Evolutionary conservation across 2,113 vertebrate species (phyloP), one percentile per base, ranked within the genome.

Genomic region (Ploceus nigricollis): DNA sequence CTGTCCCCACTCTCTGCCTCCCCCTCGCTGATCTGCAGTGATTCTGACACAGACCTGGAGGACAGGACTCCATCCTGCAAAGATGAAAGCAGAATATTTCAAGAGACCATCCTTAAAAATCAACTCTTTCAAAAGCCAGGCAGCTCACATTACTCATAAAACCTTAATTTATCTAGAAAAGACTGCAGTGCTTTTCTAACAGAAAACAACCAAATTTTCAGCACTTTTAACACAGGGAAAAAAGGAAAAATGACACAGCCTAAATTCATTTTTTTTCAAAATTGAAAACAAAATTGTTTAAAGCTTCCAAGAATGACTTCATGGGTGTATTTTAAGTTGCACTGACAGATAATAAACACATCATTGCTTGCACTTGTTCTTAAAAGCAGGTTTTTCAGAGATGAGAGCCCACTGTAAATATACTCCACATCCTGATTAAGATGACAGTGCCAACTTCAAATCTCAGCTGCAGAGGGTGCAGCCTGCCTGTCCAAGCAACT

Each of bases 11-110:
- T 92, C 78, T 98, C 98, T 54, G 98, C 91, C 86, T 99, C 98
- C n/a, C 94, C 94, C 68, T 99, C 99, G n/a, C 94, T 97, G 94
- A 98, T 97, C 92, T 98, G 97, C 95, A 98, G 88, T 2, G 96
- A 66, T 14, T 98, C 98, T 0, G 89, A 92, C 42, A 40, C 95
- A 5, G 94, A 69, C 39, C 92, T 96, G 82, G 96, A 95, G 93
- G 97, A 77, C 31, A 88, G 73, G 51, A 97, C 86, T 86, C 97
- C 98, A 45, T 98, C 98, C 98, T 98, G 76, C 82, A 93, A 40
- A 25, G 39, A 37, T 3, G 3, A 73, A 77, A 78, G n/a, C 47
- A 69, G 9, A 71, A 2, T 3, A 27, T 39, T 79, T 27, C 54
- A 51, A 39, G 24, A 82, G 47, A 66, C 5, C 48, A 30, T 10